Evolutionary conservation across 2,888 invertebrate species (phyloP).

Genomic region (Deladenus siricidicola): DNA sequence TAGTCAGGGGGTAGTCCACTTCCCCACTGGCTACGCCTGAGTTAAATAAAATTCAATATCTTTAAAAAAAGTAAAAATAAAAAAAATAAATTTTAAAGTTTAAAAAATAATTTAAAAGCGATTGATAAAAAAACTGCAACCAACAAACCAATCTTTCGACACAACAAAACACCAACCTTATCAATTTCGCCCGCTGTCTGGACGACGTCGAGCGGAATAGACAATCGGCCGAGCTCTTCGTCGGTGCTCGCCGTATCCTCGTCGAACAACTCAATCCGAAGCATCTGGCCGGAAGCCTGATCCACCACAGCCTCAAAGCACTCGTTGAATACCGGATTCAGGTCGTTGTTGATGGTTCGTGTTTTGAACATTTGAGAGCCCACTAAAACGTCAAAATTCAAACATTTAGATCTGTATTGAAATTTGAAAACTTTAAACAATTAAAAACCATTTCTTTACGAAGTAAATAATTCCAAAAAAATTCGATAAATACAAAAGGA

Average conservation of each 20-base stretch:
- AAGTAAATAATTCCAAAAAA: background rate
- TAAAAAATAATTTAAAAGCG: background rate
- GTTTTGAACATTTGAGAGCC: slow-evolving; percentile 89
- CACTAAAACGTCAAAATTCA: slow-evolving; percentile 69
- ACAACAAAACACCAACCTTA: slow-evolving; percentile 30
- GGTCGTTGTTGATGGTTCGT: slow-evolving; percentile 74
- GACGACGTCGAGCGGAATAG: slow-evolving; percentile 58
- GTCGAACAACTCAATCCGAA: slow-evolving; percentile 72
- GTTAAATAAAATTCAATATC: too few relatives aligned
- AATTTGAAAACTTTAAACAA: background rate
- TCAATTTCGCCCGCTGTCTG: slow-evolving; percentile 68
- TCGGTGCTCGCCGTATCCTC: slow-evolving; percentile 83
- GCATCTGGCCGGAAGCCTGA: slow-evolving; percentile 46
- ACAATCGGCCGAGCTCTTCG: slow-evolving; percentile 83
- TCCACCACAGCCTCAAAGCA: slow-evolving; percentile 70
- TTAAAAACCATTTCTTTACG: background rate
- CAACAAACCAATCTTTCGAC: background rate
- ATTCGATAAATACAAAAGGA: background rate
- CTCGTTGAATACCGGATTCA: slow-evolving; percentile 93
- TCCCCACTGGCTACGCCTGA: too few relatives aligned
- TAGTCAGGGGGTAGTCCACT: background rate
- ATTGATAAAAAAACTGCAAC: background rate
- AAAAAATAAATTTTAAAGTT: background rate
- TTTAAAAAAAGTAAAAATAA: background rate
- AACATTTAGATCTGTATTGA: background rate